phyloP scores from a whole-genome alignment of 2,113 vertebrate genomes.

The Urocitellus parryii region DNA sequence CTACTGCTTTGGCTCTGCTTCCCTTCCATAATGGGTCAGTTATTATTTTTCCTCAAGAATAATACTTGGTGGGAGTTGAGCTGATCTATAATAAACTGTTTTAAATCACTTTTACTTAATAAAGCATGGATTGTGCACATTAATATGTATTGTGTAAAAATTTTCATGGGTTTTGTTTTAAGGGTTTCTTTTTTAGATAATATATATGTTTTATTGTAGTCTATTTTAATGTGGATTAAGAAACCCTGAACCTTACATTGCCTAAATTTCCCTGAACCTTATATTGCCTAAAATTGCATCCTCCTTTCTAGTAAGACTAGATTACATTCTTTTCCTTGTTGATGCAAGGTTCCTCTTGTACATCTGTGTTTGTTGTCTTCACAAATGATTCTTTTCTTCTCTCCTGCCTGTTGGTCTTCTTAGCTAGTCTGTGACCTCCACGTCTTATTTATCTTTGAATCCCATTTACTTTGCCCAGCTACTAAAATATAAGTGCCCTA shows the following conservation, averaged over 20 bases:
- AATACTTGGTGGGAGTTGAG: background rate
- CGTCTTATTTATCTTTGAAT: background rate
- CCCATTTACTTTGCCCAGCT: background rate
- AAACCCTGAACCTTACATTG: background rate
- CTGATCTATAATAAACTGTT: background rate
- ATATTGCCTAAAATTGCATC: background rate
- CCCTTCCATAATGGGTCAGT: background rate
- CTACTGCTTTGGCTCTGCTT: background rate
- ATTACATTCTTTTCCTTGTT: background rate
- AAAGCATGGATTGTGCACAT: background rate
- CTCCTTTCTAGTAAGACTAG: background rate
- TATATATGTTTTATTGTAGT: background rate
- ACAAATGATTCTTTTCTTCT: background rate
- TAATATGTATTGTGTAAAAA: background rate
- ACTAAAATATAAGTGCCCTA: background rate
- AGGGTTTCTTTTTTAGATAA: slow-evolving; percentile 11
- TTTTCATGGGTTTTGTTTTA: slow-evolving; percentile 1
- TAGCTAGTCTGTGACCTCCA: background rate
- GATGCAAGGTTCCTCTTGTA: background rate
- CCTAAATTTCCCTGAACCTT: background rate
- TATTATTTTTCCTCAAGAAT: slow-evolving; percentile 11
- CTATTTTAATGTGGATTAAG: background rate
- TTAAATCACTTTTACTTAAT: background rate
- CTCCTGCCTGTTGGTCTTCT: background rate
- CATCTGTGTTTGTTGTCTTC: background rate